A percentile compares a stretch with the other conserved stretches of the same genome.
Conservation (phyloP, 1,140 invertebrate species). For the Magallana ariakensis region DNA sequence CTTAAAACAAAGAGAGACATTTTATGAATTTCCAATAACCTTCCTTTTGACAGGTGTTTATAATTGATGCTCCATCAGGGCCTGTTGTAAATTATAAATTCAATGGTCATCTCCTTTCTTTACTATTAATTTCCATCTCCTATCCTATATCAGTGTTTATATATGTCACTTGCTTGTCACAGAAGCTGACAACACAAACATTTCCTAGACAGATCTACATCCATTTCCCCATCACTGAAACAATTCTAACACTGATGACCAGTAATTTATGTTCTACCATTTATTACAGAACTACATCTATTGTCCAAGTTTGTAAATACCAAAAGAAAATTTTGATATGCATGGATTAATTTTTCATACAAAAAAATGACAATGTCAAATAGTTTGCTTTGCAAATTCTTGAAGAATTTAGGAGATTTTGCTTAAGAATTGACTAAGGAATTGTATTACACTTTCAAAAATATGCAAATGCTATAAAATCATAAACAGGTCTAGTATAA, state of each 20-base stretch:
- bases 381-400: slow-evolving; percentile 21
- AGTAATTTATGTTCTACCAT: not conserved
- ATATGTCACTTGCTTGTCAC: slow-evolving; percentile 10
- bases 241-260: not conserved
- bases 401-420: slow-evolving; percentile 16
- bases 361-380: not conserved
- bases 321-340: no score
- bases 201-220: slow-evolving; percentile 20
- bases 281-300: no score
- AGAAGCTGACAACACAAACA: slow-evolving; percentile 27
- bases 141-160: slow-evolving; percentile 21
- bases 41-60: slow-evolving; percentile 1
- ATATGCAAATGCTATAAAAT: slow-evolving; percentile 8
- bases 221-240: slow-evolving; percentile 5
- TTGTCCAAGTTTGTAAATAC: no score
- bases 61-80: slow-evolving; percentile 14
- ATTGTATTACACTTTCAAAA: slow-evolving; percentile 29
- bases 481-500: not conserved
- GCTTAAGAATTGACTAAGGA: not conserved
- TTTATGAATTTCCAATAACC: not conserved
- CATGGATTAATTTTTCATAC: no score
- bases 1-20: not conserved
- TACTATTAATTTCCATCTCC: slow-evolving; percentile 4
- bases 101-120: not conserved
- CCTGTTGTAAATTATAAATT: not conserved